phyloP scores from a whole-genome alignment of 1,140 invertebrate genomes.

The Drosophila nigrodunni region DNA sequence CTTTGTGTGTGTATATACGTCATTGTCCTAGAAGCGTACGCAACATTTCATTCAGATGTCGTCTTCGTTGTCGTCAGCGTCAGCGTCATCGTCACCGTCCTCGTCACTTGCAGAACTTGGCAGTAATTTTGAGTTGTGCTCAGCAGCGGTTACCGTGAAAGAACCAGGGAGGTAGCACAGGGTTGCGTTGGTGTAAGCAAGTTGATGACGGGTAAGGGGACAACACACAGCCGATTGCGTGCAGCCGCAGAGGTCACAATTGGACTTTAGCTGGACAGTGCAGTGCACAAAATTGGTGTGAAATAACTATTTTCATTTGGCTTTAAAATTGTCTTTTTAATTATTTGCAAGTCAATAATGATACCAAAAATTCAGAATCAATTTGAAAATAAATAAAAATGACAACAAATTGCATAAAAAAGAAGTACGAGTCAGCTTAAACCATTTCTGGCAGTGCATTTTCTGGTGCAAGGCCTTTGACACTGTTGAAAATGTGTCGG shows the following conservation, averaged over 20 bases:
- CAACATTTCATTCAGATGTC: constrained; percentile 53
- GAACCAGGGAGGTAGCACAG: constrained; percentile 19
- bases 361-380: too few relatives aligned
- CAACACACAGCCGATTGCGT: constrained; percentile 57
- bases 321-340: not conserved
- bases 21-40: constrained; percentile 66
- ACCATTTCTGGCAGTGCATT: constrained; percentile 26
- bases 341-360: too few relatives aligned
- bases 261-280: constrained; percentile 10
- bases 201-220: not conserved
- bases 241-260: constrained; percentile 53
- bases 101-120: constrained; percentile 80
- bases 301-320: not conserved
- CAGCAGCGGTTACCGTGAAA: constrained; percentile 33
- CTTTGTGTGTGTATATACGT: constrained; percentile 40
- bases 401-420: too few relatives aligned
- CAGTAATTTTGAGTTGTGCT: constrained; percentile 76
- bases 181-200: not conserved
- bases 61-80: constrained; percentile 53
- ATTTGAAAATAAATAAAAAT: too few relatives aligned
- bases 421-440: not conserved
- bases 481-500: constrained; percentile 73
- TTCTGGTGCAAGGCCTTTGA: constrained; percentile 38
- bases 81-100: constrained; percentile 45
- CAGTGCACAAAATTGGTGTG: constrained; percentile 22